These are phyloP conservation scores for Lasioglossum baleicum DNA, from an alignment of 1,140 invertebrate species.

Conservation along the genomic window DNA sequence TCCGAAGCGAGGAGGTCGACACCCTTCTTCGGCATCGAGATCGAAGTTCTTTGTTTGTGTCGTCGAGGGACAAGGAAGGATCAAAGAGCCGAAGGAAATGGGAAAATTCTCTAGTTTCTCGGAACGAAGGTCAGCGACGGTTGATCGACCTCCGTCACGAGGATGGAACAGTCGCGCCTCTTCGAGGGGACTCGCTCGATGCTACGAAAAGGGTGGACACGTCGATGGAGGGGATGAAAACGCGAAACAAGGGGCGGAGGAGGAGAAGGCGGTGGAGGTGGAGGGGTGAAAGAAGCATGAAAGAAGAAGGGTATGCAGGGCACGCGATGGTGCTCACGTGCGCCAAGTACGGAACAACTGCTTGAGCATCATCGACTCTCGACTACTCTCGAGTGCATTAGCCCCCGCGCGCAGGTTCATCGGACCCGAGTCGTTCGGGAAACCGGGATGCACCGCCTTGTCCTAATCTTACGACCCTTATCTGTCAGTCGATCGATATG, in stretches of 20 bases:
- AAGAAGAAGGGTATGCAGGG: slow-evolving; percentile 72
- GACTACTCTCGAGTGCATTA: slow-evolving; percentile 74
- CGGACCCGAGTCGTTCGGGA: slow-evolving; percentile 66
- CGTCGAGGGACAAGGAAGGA: too few species aligned
- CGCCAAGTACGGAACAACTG: slow-evolving; percentile 69
- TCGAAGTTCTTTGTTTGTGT: too few species aligned
- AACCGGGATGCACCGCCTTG: neutral
- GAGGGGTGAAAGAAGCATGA: slow-evolving; percentile 33
- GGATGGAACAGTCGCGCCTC: too few species aligned
- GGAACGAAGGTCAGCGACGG: slow-evolving; percentile 25
- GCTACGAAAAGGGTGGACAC: neutral
- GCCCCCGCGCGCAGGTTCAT: slow-evolving; percentile 76
- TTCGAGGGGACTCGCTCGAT: neutral
- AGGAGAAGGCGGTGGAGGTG: slow-evolving; percentile 4
- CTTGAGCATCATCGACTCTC: slow-evolving; percentile 43
- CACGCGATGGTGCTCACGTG: slow-evolving; percentile 77
- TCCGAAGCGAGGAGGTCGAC: neutral
- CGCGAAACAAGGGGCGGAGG: neutral
- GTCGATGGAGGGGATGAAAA: neutral
- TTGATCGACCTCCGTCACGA: slow-evolving; percentile 11
- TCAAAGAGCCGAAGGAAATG: too few species aligned
- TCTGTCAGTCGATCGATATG: slow-evolving; percentile 21
- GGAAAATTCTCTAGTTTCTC: neutral
- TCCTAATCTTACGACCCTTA: slow-evolving; percentile 37
- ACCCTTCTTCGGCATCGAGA: too few species aligned